Conservation (phyloP, 2,797 vertebrate species). For the Gymnocypris eckloni region DNA sequence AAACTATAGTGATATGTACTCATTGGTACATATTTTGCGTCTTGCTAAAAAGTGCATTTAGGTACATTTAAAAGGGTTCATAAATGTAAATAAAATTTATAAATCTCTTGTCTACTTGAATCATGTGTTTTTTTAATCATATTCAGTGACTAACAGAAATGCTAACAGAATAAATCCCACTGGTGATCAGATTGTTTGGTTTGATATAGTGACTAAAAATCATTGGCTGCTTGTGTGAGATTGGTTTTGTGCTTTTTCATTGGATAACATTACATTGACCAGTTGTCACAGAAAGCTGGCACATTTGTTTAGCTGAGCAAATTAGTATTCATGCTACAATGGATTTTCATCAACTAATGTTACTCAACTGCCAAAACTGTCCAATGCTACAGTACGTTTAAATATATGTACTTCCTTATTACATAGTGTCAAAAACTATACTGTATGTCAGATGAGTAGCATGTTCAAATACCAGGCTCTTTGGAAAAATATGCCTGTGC, state of each 20-base stretch:
- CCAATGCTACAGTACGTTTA: neutral
- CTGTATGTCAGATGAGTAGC: neutral
- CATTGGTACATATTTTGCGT: no score
- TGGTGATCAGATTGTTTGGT: neutral
- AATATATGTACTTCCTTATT: neutral
- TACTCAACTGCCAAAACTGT: neutral
- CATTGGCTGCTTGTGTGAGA: neutral
- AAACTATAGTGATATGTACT: no score
- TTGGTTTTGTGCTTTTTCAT: neutral
- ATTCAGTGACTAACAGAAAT: neutral
- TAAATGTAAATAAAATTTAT: neutral
- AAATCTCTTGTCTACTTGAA: neutral
- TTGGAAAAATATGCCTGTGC: neutral
- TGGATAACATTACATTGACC: neutral
- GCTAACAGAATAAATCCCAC: neutral
- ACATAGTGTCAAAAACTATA: neutral
- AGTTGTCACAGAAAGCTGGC: neutral
- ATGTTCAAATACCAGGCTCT: neutral
- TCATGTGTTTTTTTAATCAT: neutral
- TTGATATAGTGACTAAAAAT: neutral
- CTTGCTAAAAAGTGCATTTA: no score
- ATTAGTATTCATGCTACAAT: neutral
- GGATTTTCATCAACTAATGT: neutral
- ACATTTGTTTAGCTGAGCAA: neutral
- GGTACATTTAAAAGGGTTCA: neutral